Conservation (phyloP, 2,113 vertebrate species). For the Plestiodon gilberti region DNA sequence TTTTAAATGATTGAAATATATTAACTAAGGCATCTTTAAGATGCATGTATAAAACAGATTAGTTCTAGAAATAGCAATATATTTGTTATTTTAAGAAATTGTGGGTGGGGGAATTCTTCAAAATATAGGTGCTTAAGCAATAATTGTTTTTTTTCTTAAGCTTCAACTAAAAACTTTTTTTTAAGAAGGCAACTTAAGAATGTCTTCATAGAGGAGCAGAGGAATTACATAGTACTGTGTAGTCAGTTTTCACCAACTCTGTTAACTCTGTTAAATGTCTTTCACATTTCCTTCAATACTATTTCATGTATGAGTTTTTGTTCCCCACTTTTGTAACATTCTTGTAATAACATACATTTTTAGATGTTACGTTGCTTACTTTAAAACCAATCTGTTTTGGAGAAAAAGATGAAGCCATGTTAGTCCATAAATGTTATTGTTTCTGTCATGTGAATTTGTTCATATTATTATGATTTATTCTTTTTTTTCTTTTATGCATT, state of each 20-base stretch:
- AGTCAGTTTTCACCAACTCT: slow-evolving; percentile 34
- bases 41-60: background rate
- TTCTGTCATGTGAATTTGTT: slow-evolving; percentile 48
- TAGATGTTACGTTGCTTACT: slow-evolving; percentile 46
- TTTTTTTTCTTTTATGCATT: slow-evolving; percentile 79
- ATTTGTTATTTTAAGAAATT: background rate
- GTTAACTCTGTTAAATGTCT: slow-evolving; percentile 33
- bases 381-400: slow-evolving; percentile 44
- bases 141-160: background rate
- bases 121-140: slow-evolving; percentile 1
- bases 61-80: background rate
- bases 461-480: slow-evolving; percentile 40
- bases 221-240: background rate
- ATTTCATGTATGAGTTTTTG: slow-evolving; percentile 45
- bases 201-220: background rate
- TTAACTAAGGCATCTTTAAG: background rate
- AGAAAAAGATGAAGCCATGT: slow-evolving; percentile 26
- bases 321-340: slow-evolving; percentile 36
- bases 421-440: slow-evolving; percentile 35
- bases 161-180: background rate
- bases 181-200: background rate
- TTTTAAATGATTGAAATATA: background rate
- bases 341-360: slow-evolving; percentile 50
- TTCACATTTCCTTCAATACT: slow-evolving; percentile 53
- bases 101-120: background rate